A percentile compares a stretch with the other conserved stretches of the same genome.
These are phyloP conservation scores for Aphaenogaster rudis DNA, from an alignment of 1,140 invertebrate genomes.

Conservation along the genomic window DNA sequence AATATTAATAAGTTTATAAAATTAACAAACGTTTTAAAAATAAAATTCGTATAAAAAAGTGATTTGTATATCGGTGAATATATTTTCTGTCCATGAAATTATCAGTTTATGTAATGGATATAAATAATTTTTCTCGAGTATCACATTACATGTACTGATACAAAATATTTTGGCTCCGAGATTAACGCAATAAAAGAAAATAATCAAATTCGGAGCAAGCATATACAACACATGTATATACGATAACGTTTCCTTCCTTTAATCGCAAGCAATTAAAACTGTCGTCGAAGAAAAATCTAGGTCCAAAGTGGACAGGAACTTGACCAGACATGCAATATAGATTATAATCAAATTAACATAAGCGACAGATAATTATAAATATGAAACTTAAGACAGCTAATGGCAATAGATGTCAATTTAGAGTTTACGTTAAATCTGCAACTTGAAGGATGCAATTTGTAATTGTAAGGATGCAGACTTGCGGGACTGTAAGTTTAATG, in stretches of 20 bases:
- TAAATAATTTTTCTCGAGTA: not conserved
- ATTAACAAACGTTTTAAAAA: not conserved
- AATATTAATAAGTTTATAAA: too few relatives aligned
- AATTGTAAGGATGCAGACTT: not conserved
- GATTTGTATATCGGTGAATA: constrained; percentile 1
- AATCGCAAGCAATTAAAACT: not conserved
- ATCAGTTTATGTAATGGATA: not conserved
- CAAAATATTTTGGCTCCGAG: constrained; percentile 11
- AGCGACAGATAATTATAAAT: not conserved
- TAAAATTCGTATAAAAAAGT: not conserved
- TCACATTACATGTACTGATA: not conserved
- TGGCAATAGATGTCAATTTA: not conserved
- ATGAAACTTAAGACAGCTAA: not conserved
- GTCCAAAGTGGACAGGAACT: not conserved
- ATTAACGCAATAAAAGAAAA: not conserved
- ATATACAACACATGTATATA: not conserved
- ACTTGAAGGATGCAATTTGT: not conserved
- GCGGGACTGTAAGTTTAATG: not conserved
- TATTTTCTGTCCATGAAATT: not conserved
- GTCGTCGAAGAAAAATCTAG: not conserved
- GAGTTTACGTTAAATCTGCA: not conserved
- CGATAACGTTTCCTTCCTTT: not conserved
- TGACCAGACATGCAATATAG: not conserved
- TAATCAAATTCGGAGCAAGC: not conserved
- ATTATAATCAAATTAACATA: constrained; percentile 37